A percentile compares a stretch with the other conserved stretches of the same genome.
phyloP scores from a whole-genome alignment of 1,140 invertebrate species.

The Cyclargus thomasi region DNA sequence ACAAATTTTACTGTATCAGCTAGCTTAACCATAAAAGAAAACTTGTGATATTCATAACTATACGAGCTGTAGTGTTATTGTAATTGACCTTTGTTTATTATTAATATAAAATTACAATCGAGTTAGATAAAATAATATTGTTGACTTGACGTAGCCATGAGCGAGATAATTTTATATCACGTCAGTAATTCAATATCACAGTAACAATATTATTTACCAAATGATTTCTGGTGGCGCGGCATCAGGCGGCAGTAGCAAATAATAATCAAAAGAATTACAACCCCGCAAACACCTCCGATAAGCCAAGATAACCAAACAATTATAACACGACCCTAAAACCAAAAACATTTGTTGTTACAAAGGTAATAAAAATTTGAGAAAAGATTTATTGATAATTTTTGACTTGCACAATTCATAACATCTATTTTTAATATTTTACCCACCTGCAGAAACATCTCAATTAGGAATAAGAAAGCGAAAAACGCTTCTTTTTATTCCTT shows the following conservation, averaged over 20 bases:
- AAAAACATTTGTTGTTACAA: constrained; percentile 29
- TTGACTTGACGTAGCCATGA: no score
- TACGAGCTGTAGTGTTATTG: not conserved
- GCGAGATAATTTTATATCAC: not conserved
- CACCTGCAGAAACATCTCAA: constrained; percentile 74
- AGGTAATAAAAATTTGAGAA: not conserved
- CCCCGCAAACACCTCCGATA: constrained; percentile 69
- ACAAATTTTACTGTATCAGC: no score
- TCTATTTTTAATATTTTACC: constrained; percentile 37
- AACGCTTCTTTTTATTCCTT: constrained; percentile 55
- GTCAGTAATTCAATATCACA: not conserved
- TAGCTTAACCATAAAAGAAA: no score
- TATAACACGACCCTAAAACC: constrained; percentile 69
- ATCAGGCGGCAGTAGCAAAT: constrained; percentile 75
- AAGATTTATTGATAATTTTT: no score
- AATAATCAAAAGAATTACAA: constrained; percentile 71
- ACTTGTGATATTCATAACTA: not conserved
- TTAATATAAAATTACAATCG: not conserved
- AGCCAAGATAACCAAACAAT: constrained; percentile 75
- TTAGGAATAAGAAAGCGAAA: constrained; percentile 54
- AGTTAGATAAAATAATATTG: not conserved
- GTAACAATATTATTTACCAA: constrained; percentile 41
- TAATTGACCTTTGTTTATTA: not conserved
- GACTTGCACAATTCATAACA: constrained; percentile 29
- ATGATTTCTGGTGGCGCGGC: constrained; percentile 74